Percentiles rank a stretch among this genome's conserved stretches.
Evolutionary conservation across 2,797 vertebrate species (phyloP).

Genomic region (Falco rusticolus): DNA sequence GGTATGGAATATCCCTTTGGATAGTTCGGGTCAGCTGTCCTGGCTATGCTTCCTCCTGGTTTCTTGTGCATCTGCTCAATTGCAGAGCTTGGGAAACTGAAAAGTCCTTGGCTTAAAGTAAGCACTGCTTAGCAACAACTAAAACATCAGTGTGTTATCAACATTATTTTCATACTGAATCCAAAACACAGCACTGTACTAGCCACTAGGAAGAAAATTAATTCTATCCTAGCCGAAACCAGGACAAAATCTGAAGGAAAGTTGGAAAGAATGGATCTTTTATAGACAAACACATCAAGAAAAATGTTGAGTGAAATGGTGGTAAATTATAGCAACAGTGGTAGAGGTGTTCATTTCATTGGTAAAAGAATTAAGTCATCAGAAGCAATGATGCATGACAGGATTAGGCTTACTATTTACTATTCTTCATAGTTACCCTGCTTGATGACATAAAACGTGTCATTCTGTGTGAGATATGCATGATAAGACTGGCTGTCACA

Average conservation of each 20-base stretch:
- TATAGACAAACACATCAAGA: background rate
- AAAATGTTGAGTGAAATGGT: background rate
- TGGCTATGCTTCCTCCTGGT: too few species aligned
- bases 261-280: background rate
- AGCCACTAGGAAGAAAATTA: too few species aligned
- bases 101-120: too few species aligned
- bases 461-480: background rate
- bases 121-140: too few species aligned
- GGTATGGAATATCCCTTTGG: too few species aligned
- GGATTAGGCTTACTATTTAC: slow-evolving; percentile 3
- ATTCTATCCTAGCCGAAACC: too few species aligned
- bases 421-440: slow-evolving; percentile 9
- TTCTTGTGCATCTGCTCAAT: too few species aligned
- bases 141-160: too few species aligned
- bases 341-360: background rate
- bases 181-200: too few species aligned
- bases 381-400: slow-evolving; percentile 21
- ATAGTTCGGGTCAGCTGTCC: too few species aligned
- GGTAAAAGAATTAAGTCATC: slow-evolving; percentile 35
- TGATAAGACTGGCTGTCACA: background rate
- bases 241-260: background rate
- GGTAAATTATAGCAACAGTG: slow-evolving; percentile 4
- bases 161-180: too few species aligned
- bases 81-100: too few species aligned
- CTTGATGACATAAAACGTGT: slow-evolving; percentile 13